phyloP scores from a whole-genome alignment of 2,888 invertebrate species.

The Drosophila neonasuta region DNA sequence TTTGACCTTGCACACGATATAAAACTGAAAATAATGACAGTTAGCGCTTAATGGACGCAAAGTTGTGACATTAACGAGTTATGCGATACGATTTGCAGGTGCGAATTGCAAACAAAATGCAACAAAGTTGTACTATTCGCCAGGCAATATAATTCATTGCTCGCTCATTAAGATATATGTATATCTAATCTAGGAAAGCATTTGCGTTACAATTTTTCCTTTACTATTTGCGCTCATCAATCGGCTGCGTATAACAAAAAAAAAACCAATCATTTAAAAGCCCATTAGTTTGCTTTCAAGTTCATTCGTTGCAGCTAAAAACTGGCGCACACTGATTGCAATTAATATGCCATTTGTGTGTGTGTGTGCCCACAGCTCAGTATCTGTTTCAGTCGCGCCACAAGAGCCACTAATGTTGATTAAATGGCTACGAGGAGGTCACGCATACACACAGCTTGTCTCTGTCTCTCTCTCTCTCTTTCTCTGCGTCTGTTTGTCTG shows the following conservation, averaged over 20 bases:
- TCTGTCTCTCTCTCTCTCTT: no score
- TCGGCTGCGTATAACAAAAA: constrained; percentile 31
- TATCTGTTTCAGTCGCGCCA: constrained; percentile 25
- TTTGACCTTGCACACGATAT: constrained; percentile 64
- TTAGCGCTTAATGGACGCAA: constrained; percentile 70
- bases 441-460: constrained; percentile 37
- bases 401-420: constrained; percentile 71
- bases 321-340: constrained; percentile 47
- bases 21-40: constrained; percentile 70
- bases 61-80: constrained; percentile 62
- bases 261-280: constrained; percentile 62
- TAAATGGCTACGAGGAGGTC: constrained; percentile 62
- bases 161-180: background rate
- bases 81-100: constrained; percentile 35
- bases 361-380: constrained; percentile 21
- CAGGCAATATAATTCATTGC: background rate
- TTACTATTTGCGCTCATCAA: background rate
- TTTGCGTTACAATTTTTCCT: background rate
- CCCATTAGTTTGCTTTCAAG: constrained; percentile 57
- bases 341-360: constrained; percentile 67
- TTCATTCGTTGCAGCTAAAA: constrained; percentile 57
- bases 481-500: no score
- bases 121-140: background rate
- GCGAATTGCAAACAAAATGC: background rate
- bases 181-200: constrained; percentile 18